Evolutionary conservation across 2,113 vertebrate genomes (phyloP), one percentile per base, ranked within the genome.

Genomic region (Leptodactylus fuscus): DNA sequence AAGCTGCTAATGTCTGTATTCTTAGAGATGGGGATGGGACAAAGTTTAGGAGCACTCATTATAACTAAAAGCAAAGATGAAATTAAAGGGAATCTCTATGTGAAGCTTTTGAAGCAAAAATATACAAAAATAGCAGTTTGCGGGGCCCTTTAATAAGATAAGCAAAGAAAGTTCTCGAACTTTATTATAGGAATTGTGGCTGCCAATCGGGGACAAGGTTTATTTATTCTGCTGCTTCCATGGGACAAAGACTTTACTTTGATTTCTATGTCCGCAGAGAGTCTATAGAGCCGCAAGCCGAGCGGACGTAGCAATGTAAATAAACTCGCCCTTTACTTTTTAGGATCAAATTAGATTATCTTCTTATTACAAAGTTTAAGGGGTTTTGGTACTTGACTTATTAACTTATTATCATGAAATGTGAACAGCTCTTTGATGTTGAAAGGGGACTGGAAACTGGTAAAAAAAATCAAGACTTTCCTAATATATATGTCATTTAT

Each of bases 261-360:
- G 65, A 36, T 69, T 36, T 69, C 65, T 69, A 8, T 38, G 65
- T 38, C 15, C 18, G 34, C 32, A 4, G 65, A 38, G 9, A 1
- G 7, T 69, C 65, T 36, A 38, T 20, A 22, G 32, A 38, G 32
- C 29, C 65, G 10, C 32, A 3, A 38, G 8, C 15, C n/a, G n/a
- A n/a, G 4, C 65, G 34, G 62, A 36, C 62, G 15, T 32, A 36
- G 62, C 29, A 69, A 38, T 38, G 34, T 69, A 69, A 69, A 69
- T 69, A 69, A 69, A 69, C 65, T 69, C 65, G 65, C 65, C 65
- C 65, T 69, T 69, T 69, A 32, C 32, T 69, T 36, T 36, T 8
- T 20, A 38, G 65, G 65, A 69, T 69, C 15, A 69, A 69, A 69
- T 69, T 69, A 69, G 65, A 69, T 69, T 69, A 38, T 69, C 6